Conservation (phyloP, 2,797 vertebrate species). For the Typhlichthys eigenmanni region DNA sequence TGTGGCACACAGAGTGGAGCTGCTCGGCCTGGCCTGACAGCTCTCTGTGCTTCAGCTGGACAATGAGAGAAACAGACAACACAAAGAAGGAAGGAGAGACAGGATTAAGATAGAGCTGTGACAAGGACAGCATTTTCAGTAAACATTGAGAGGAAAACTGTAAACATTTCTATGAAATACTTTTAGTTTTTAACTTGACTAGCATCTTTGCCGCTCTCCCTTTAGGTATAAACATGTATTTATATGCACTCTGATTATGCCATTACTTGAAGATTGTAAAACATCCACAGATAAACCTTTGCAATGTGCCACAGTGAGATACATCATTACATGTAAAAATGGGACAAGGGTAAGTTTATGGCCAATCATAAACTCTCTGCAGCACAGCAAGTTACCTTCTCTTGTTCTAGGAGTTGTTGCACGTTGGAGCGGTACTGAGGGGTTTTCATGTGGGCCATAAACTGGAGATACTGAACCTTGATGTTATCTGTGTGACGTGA, state of each 20-base stretch:
- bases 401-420: conserved; percentile 93
- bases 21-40: conserved; percentile 90
- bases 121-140: background rate
- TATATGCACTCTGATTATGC: too few species aligned
- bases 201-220: too few species aligned
- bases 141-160: background rate
- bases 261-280: background rate
- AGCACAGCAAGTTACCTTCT: conserved; percentile 83
- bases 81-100: background rate
- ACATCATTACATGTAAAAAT: background rate
- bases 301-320: background rate
- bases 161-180: too few species aligned
- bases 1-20: conserved; percentile 88
- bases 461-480: conserved; percentile 96
- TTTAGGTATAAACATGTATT: too few species aligned
- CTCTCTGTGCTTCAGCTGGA: conserved; percentile 89
- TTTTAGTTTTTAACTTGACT: too few species aligned
- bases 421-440: conserved; percentile 92
- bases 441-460: conserved; percentile 95
- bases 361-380: background rate
- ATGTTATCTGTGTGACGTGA: conserved; percentile 85
- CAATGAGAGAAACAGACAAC: background rate
- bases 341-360: background rate
- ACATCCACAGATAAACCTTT: background rate
- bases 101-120: background rate